A percentile compares a stretch with the other conserved stretches of the same genome.
phyloP scores from a whole-genome alignment of 2,797 vertebrate genomes.

The Synaphobranchus kaupii region DNA sequence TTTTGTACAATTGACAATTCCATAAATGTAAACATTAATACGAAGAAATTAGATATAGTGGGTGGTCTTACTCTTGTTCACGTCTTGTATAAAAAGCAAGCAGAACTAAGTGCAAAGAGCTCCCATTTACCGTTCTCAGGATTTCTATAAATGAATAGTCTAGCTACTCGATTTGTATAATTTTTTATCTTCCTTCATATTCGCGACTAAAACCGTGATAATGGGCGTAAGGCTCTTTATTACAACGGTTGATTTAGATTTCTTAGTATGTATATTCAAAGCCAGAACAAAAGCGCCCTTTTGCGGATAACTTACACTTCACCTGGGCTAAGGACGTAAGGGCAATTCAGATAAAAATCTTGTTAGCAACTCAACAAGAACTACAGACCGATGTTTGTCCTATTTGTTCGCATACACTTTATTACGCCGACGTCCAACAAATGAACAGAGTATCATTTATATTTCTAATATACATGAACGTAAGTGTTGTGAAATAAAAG shows the following conservation, averaged over 20 bases:
- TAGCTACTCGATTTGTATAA: slow-evolving; percentile 56
- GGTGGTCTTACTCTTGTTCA: neutral
- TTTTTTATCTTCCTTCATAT: slow-evolving; percentile 80
- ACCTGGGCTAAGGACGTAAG: slow-evolving; percentile 85
- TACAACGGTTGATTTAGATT: slow-evolving; percentile 97
- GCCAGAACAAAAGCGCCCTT: slow-evolving; percentile 91
- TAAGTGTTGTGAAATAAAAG: slow-evolving; percentile 86
- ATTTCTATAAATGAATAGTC: neutral
- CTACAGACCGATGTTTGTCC: slow-evolving; percentile 38
- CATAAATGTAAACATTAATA: neutral
- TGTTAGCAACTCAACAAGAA: slow-evolving; percentile 90
- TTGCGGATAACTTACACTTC: slow-evolving; percentile 94
- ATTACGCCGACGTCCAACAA: slow-evolving; percentile 84
- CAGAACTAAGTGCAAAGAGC: neutral
- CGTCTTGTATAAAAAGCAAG: neutral
- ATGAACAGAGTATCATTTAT: slow-evolving; percentile 84
- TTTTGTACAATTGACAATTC: neutral
- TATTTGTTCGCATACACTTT: slow-evolving; percentile 79
- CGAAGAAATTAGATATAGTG: neutral
- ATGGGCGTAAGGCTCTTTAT: slow-evolving; percentile 88
- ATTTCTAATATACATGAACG: slow-evolving; percentile 82
- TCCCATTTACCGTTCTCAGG: neutral
- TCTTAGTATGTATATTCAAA: slow-evolving; percentile 85
- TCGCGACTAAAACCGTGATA: slow-evolving; percentile 94
- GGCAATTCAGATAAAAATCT: slow-evolving; percentile 90